Percentiles rank a stretch among this genome's conserved stretches.
phyloP scores from a whole-genome alignment of 2,797 vertebrate species.

The Eidolon dupreanum region DNA sequence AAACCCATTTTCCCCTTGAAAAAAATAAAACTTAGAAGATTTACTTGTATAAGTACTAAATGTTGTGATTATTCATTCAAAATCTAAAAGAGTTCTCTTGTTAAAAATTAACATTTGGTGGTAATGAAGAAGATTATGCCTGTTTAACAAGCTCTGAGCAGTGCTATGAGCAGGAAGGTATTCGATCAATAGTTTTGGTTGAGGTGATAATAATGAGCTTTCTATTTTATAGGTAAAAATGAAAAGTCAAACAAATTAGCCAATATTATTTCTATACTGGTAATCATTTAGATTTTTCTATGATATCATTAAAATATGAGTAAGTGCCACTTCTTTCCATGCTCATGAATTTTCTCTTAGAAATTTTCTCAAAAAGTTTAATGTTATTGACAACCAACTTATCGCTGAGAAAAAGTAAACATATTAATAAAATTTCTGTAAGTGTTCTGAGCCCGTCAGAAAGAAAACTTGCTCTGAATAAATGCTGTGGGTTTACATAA shows the following conservation, averaged over 20 bases:
- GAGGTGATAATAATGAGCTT: background rate
- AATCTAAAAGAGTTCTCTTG: background rate
- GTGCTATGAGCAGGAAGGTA: background rate
- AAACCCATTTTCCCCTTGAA: background rate
- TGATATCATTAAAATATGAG: background rate
- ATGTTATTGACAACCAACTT: background rate
- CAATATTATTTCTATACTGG: background rate
- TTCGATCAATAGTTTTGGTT: background rate
- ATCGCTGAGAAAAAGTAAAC: constrained; percentile 19
- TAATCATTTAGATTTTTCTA: constrained; percentile 25
- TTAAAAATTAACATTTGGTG: background rate
- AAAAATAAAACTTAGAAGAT: background rate
- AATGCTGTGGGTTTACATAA: background rate
- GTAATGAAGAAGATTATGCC: background rate
- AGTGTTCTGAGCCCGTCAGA: background rate
- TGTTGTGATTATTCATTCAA: background rate
- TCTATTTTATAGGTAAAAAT: constrained; percentile 28
- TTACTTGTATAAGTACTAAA: background rate
- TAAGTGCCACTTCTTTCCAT: background rate
- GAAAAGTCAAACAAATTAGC: background rate
- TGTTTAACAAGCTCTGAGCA: background rate
- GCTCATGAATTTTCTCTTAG: background rate
- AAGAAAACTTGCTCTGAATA: background rate
- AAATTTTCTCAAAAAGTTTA: constrained; percentile 8
- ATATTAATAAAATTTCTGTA: background rate